Percentiles rank a stretch among this genome's conserved stretches.
Conservation (phyloP, 2,888 invertebrate species). For the Cheilosia grossa region DNA sequence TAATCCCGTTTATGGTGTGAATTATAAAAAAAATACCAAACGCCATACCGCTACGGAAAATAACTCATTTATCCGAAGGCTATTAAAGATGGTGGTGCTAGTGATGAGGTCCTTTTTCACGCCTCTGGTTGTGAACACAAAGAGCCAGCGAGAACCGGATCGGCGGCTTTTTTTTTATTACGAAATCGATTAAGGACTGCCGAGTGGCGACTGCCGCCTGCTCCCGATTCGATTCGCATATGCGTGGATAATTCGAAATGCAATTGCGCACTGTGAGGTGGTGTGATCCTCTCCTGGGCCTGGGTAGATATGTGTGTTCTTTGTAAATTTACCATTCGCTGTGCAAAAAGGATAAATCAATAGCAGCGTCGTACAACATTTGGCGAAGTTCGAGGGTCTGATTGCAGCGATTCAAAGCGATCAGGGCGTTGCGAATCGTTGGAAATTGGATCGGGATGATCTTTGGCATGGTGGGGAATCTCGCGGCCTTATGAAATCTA, state of each 20-base stretch:
- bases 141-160: conserved; percentile 4
- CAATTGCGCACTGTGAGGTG: conserved; percentile 26
- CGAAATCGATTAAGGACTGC: conserved; percentile 32
- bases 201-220: conserved; percentile 22
- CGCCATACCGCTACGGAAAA: conserved; percentile 51
- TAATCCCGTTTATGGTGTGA: conserved; percentile 58
- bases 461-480: conserved; percentile 28
- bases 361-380: conserved; percentile 20
- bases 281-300: not conserved
- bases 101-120: conserved; percentile 73
- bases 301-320: conserved; percentile 11
- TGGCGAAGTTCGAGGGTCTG: conserved; percentile 19
- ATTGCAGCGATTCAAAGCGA: conserved; percentile 27
- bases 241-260: conserved; percentile 62
- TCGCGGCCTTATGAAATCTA: not conserved
- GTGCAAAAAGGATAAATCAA: conserved; percentile 39
- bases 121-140: conserved; percentile 48
- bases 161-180: conserved; percentile 17
- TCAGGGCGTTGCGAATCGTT: conserved; percentile 50
- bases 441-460: conserved; percentile 64
- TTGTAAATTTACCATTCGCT: conserved; percentile 30
- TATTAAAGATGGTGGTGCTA: conserved; percentile 52
- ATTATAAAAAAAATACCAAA: conserved; percentile 31
- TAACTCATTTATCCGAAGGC: conserved; percentile 73
- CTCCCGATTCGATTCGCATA: conserved; percentile 62